These are phyloP conservation scores for Frankliniella fusca DNA, from an alignment of 2,888 invertebrate genomes.

Conservation along the genomic window DNA sequence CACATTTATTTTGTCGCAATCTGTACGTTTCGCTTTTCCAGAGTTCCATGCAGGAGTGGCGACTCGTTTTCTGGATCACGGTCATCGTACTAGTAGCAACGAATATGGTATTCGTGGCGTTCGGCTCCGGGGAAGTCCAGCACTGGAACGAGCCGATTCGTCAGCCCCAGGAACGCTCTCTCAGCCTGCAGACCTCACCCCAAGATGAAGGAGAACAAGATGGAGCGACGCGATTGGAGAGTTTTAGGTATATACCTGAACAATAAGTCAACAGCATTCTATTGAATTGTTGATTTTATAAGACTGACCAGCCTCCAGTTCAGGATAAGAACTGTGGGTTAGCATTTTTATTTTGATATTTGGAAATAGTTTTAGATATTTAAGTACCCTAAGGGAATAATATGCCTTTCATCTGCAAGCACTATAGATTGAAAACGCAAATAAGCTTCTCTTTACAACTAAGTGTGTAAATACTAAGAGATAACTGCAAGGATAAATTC, in stretches of 20 bases:
- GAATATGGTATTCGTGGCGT: slow-evolving; percentile 63
- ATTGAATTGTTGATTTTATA: neutral
- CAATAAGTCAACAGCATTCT: neutral
- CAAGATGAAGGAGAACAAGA: neutral
- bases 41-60: slow-evolving; percentile 60
- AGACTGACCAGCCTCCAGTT: neutral
- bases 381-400: no score
- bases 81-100: slow-evolving; percentile 63
- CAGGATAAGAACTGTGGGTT: no score
- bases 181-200: neutral
- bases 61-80: slow-evolving; percentile 75
- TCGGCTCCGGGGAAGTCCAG: slow-evolving; percentile 68
- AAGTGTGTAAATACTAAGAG: no score
- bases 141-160: slow-evolving; percentile 62
- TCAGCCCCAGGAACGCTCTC: neutral
- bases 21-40: slow-evolving; percentile 32
- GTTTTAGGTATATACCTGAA: neutral
- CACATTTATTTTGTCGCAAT: neutral
- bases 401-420: no score
- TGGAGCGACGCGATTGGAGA: neutral
- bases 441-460: no score
- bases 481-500: no score
- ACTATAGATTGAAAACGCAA: no score
- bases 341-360: no score
- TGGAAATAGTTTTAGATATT: no score